phyloP scores from a whole-genome alignment of 2,888 invertebrate genomes.

The Eristalis intricaria region DNA sequence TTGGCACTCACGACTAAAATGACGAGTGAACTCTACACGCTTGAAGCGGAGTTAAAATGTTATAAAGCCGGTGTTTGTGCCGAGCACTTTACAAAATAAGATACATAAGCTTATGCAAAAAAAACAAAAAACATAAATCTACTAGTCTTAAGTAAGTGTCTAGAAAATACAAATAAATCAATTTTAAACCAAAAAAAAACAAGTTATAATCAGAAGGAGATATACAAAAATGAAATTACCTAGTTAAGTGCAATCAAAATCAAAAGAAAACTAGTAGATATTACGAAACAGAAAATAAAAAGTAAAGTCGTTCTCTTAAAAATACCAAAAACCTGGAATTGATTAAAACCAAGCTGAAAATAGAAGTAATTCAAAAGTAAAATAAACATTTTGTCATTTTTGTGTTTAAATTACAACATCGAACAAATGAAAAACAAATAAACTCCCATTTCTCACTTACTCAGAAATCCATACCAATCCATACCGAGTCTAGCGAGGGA shows the following conservation, averaged over 20 bases:
- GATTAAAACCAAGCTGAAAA: constrained; percentile 10
- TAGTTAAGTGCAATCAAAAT: constrained; percentile 67
- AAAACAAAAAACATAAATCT: constrained; percentile 30
- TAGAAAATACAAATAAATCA: constrained; percentile 42
- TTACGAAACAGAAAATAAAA: neutral
- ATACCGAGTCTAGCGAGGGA: neutral
- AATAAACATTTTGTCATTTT: neutral
- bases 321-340: constrained; percentile 19
- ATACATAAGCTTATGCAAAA: neutral
- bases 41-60: neutral
- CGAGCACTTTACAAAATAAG: neutral
- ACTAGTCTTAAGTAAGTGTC: constrained; percentile 60
- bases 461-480: neutral
- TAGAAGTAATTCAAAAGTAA: neutral
- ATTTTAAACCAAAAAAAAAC: constrained; percentile 39
- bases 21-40: constrained; percentile 10
- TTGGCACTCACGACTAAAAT: neutral
- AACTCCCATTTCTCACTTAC: neutral
- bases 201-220: constrained; percentile 24
- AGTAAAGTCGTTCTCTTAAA: constrained; percentile 10
- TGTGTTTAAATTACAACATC: constrained; percentile 37
- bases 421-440: constrained; percentile 29
- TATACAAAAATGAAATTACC: neutral
- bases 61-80: neutral
- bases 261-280: constrained; percentile 44